Conservation (phyloP, 2,797 vertebrate genomes). For the Periophthalmus magnuspinnatus region DNA sequence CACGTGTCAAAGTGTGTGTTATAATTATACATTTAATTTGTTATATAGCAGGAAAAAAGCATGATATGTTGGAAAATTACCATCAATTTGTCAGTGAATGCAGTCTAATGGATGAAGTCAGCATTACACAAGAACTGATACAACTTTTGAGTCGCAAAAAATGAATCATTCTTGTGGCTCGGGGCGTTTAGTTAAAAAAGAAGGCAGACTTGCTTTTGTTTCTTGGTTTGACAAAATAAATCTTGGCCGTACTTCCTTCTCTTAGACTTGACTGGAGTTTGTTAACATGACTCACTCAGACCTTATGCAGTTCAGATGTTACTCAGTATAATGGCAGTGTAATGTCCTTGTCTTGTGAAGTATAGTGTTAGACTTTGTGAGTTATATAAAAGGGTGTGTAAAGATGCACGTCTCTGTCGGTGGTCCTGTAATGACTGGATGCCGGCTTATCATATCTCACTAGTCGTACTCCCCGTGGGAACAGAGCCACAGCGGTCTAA, state of each 20-base stretch:
- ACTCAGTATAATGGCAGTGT: slow-evolving; percentile 8
- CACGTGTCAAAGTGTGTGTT: no score
- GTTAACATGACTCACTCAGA: background rate
- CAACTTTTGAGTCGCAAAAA: background rate
- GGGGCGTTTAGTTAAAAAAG: background rate
- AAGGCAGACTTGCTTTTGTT: background rate
- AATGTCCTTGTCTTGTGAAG: slow-evolving; percentile 1
- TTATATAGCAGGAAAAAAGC: no score
- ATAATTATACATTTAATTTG: no score
- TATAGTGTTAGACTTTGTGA: slow-evolving; percentile 1
- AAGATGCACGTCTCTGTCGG: slow-evolving; percentile 13
- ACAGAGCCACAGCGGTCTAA: slow-evolving; percentile 35
- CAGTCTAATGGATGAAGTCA: background rate
- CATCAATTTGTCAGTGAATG: background rate
- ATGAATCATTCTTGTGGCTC: background rate
- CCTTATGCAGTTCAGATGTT: background rate
- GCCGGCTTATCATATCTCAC: slow-evolving; percentile 48
- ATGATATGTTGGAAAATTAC: no score
- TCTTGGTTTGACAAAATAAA: slow-evolving; percentile 1
- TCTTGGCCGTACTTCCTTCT: background rate
- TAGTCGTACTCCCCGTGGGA: slow-evolving; percentile 46
- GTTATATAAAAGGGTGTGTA: slow-evolving; percentile 16
- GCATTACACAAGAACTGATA: background rate
- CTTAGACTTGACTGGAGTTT: background rate
- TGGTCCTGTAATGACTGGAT: slow-evolving; percentile 38